Conservation (phyloP, 2,888 invertebrate genomes). For the Himalopsyche tibetana region DNA sequence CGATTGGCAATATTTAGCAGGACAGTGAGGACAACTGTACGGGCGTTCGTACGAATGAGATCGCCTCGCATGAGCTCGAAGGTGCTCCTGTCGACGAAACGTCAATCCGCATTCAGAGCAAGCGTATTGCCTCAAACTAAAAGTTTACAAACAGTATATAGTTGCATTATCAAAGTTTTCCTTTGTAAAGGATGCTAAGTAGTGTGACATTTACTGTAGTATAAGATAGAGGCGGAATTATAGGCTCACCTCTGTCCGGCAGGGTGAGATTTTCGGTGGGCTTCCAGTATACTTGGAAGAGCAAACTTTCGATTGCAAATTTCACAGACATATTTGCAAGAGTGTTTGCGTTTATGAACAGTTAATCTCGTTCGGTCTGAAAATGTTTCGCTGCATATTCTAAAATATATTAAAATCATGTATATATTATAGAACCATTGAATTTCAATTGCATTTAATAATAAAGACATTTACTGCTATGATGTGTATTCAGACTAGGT, state of each 20-base stretch:
- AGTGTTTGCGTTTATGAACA: constrained; percentile 47
- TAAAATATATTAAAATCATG: constrained; percentile 45
- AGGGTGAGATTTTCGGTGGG: constrained; percentile 43
- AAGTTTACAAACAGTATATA: neutral
- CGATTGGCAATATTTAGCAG: constrained; percentile 46
- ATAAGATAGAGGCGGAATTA: constrained; percentile 23
- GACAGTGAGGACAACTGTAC: constrained; percentile 51
- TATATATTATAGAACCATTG: too few relatives aligned
- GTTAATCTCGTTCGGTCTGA: neutral
- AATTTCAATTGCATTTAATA: too few relatives aligned
- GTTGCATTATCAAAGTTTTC: neutral
- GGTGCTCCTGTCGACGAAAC: constrained; percentile 50
- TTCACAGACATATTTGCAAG: constrained; percentile 53
- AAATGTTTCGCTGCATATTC: constrained; percentile 49
- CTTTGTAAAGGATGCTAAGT: neutral
- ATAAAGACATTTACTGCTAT: too few relatives aligned
- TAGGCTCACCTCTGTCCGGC: constrained; percentile 11
- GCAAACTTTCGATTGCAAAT: constrained; percentile 54
- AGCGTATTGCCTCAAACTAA: constrained; percentile 45
- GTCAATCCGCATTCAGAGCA: constrained; percentile 52
- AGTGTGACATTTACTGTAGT: neutral
- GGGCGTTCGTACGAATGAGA: constrained; percentile 50
- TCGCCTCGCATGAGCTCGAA: constrained; percentile 49
- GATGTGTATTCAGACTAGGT: too few relatives aligned
- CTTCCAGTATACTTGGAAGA: constrained; percentile 47